Evolutionary conservation across 1,140 invertebrate genomes (phyloP).

Genomic region (Neelides sp.): DNA sequence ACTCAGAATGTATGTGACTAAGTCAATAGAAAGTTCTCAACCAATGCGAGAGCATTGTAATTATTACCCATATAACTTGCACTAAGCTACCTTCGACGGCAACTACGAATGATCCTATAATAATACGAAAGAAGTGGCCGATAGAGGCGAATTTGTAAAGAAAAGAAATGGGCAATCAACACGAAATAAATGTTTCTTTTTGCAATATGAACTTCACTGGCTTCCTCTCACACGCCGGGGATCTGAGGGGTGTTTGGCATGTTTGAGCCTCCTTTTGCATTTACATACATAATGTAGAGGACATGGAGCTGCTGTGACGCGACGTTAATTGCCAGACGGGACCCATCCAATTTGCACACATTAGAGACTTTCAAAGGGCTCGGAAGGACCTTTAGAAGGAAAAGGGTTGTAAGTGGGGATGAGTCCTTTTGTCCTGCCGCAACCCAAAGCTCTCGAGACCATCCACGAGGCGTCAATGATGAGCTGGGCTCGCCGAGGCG

Average conservation of each 20-base stretch:
- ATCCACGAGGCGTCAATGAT: too few species aligned
- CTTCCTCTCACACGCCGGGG: too few species aligned
- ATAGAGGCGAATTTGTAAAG: constrained; percentile 17
- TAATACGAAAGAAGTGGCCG: too few species aligned
- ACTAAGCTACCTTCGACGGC: constrained; percentile 12
- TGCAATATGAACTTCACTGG: constrained; percentile 17
- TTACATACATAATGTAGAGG: background rate
- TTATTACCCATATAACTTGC: constrained; percentile 10
- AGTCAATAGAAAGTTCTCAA: constrained; percentile 25
- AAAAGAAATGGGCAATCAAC: constrained; percentile 25
- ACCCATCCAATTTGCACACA: constrained; percentile 17
- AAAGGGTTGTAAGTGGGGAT: background rate
- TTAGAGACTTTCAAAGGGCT: constrained; percentile 4
- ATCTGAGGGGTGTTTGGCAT: too few species aligned
- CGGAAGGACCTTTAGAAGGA: background rate
- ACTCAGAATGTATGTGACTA: constrained; percentile 24
- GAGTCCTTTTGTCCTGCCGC: too few species aligned
- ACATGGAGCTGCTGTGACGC: too few species aligned
- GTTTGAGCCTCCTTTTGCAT: too few species aligned
- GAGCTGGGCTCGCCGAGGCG: background rate
- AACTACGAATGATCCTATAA: too few species aligned
- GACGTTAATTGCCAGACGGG: constrained; percentile 14
- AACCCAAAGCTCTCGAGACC: too few species aligned
- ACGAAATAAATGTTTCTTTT: constrained; percentile 29
- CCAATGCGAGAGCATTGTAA: constrained; percentile 10